Percentiles rank a stretch among this genome's conserved stretches.
phyloP scores from a whole-genome alignment of 2,888 invertebrate genomes.

The Atrina japonica region DNA sequence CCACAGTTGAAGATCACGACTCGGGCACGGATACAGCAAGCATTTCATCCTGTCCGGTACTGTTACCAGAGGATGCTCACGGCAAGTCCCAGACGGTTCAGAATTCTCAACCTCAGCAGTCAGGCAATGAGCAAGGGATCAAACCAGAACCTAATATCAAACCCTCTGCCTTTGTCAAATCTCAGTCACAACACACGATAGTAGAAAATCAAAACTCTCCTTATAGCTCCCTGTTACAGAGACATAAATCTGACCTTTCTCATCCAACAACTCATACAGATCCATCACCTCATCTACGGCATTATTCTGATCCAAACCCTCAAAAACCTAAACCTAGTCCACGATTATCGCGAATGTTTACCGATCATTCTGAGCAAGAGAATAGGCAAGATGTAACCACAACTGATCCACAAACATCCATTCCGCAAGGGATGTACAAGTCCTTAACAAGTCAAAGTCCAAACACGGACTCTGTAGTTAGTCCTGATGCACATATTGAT shows the following conservation, averaged over 20 bases:
- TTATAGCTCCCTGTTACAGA: slow-evolving; percentile 70
- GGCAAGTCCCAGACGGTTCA: background rate
- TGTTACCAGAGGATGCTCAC: slow-evolving; percentile 27
- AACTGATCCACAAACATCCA: slow-evolving; percentile 39
- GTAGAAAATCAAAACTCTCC: slow-evolving; percentile 69
- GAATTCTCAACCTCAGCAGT: slow-evolving; percentile 25
- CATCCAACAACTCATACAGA: slow-evolving; percentile 55
- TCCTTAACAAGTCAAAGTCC: slow-evolving; percentile 48
- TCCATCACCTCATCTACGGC: slow-evolving; percentile 19
- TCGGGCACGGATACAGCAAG: slow-evolving; percentile 75
- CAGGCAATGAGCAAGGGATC: slow-evolving; percentile 60
- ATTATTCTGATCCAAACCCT: slow-evolving; percentile 27
- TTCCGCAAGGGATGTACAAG: slow-evolving; percentile 44
- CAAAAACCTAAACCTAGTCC: slow-evolving; percentile 73
- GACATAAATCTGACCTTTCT: slow-evolving; percentile 77
- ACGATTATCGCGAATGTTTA: slow-evolving; percentile 70
- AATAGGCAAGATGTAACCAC: slow-evolving; percentile 50
- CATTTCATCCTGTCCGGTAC: slow-evolving; percentile 68
- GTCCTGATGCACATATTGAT: slow-evolving; percentile 55
- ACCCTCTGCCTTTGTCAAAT: slow-evolving; percentile 77
- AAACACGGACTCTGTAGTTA: slow-evolving; percentile 55
- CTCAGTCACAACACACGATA: slow-evolving; percentile 75
- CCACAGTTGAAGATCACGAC: slow-evolving; percentile 70
- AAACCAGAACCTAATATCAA: slow-evolving; percentile 75
- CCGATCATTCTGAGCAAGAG: slow-evolving; percentile 61